phyloP scores from a whole-genome alignment of 2,797 vertebrate species.

The Sibirionetta formosa region DNA sequence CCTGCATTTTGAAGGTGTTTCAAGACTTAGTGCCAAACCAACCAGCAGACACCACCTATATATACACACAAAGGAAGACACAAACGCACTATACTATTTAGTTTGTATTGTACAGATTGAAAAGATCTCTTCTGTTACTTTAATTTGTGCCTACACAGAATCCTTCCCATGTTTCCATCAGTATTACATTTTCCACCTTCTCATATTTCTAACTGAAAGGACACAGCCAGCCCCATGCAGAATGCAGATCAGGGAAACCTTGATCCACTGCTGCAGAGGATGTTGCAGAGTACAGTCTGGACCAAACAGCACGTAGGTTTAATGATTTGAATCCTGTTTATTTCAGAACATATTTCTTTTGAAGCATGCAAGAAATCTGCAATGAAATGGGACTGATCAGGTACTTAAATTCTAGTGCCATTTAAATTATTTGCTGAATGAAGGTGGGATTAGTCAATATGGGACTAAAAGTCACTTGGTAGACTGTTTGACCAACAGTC shows the following conservation, averaged over 20 bases:
- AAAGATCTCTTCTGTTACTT: background rate
- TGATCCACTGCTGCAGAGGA: background rate
- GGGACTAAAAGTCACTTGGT: background rate
- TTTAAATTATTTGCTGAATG: background rate
- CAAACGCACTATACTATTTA: background rate
- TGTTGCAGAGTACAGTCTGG: background rate
- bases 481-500: background rate
- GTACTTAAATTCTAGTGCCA: background rate
- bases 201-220: background rate
- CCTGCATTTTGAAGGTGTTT: background rate
- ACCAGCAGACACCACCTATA: background rate
- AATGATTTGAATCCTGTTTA: background rate
- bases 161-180: background rate
- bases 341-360: background rate
- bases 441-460: background rate
- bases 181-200: background rate
- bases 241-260: background rate
- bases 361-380: background rate
- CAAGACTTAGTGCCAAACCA: background rate
- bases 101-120: accelerated
- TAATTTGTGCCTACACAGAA: background rate
- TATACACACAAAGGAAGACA: background rate
- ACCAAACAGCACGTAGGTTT: background rate
- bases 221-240: background rate
- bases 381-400: background rate